Percentiles rank a stretch among this genome's conserved stretches.
These are phyloP conservation scores for Zonotrichia albicollis DNA, from an alignment of 2,797 vertebrate genomes.

Conservation along the genomic window DNA sequence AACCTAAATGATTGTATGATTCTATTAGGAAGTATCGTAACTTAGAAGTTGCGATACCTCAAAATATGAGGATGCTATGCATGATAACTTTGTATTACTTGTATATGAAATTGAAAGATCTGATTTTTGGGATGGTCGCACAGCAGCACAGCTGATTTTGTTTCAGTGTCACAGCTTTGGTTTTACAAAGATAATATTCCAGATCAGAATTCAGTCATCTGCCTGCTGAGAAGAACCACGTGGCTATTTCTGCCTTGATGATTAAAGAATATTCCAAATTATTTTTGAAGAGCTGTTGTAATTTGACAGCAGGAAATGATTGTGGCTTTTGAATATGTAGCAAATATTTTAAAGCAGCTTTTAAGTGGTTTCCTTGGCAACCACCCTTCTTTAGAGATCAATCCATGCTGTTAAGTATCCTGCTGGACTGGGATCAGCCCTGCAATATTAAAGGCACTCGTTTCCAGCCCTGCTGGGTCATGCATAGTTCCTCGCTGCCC, in stretches of 20 bases:
- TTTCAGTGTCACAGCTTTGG: not conserved
- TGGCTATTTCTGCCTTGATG: not conserved
- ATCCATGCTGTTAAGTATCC: accelerated
- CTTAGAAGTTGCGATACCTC: not conserved
- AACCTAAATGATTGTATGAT: not conserved
- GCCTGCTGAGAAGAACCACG: not conserved
- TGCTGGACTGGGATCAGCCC: not conserved
- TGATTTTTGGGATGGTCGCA: not conserved
- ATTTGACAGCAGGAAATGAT: not conserved
- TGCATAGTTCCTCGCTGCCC: not conserved
- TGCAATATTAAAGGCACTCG: not conserved
- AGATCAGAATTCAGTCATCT: not conserved
- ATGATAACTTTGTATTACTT: not conserved
- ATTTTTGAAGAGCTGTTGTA: not conserved
- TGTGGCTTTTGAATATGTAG: not conserved
- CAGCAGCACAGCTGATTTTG: not conserved
- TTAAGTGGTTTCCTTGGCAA: conserved; percentile 25
- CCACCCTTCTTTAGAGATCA: not conserved
- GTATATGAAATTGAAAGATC: not conserved
- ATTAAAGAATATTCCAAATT: not conserved
- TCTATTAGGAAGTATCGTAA: not conserved
- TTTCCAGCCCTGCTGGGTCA: not conserved
- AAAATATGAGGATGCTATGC: not conserved
- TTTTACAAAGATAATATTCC: not conserved
- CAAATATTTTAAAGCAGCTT: conserved; percentile 6